Base-by-base conservation (phyloP, 2,888 invertebrate genomes). In the Nasonovia ribisnigri region DNA sequence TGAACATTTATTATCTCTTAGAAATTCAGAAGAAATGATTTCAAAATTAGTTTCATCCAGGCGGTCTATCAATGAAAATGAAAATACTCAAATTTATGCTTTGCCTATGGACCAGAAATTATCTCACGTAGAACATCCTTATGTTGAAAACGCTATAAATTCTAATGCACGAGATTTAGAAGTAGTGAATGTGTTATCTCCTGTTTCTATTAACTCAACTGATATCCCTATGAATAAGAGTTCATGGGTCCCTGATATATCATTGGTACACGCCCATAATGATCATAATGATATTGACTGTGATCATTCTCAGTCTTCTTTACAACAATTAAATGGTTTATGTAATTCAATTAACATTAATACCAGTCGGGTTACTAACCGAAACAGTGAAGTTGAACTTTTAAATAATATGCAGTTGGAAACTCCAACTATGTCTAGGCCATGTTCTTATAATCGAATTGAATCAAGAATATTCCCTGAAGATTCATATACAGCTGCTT, bases 161-260 rank as follows among this genome's bases (percentile, higher is more conserved):
- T 93, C 93, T 1, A 93, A 42, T 67, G 84, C 92, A 36, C 86
- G 88, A 67, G 93, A 93, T 24, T 86, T 93, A 5, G 93, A 93
- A 90, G 93, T 93, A 43, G 93, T 93, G 24, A 93, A 93, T 84
- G 93, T 93, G 8, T 93, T 93, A 57, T 93, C 93, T 13, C 93
- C 93, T 43, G 86, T 93, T 67, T 93, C 93, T 42, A 90, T 93
- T 8, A 93, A 90, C 42, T 93, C 93, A 1, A 93, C 93, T 42
- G 93, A 93, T 84, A 93, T 90, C 29, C 60, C 93, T 42, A 90
- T 93, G 48, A 93, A 90, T 42, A 93, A 93, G n/a, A 90, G 93
- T 84, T 84, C 93, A 46, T 93, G 89, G 93, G 57, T 90, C 51
- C 84, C 93, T 8, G 93, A 93, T 60, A 57, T 90, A 36, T 84